Evolutionary conservation across 2,888 invertebrate genomes (phyloP), one percentile per base, ranked within the genome.

Genomic region (Lochmaea capreae): DNA sequence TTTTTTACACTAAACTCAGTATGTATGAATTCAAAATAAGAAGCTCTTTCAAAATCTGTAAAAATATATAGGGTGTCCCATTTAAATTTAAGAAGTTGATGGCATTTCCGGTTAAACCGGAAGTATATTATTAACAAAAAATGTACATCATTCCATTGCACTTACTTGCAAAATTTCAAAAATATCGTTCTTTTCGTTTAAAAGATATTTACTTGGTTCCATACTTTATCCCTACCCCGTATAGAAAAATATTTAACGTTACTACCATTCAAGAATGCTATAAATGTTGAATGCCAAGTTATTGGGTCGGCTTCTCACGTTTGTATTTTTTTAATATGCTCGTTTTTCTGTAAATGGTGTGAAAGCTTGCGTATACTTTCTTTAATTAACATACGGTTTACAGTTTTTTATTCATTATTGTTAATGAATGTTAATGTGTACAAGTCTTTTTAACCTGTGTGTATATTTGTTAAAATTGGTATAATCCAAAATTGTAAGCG

Each of bases 301-400:
- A 33, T 58, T 18, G 10, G 26, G 26, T 33, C 59, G 59, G 14
- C 59, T 26, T 49, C 65, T 65, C 65, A 49, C 14, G 65, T 26
- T 46, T 49, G 42, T 49, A 46, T 43, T n/a, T n/a, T n/a, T n/a
- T 16, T 14, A 22, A 14, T 9, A 59, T 59, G 14, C 33, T 10
- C 18, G 33, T 39, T 65, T 65, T 65, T 49, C 65, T 65, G 65
- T 65, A 65, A 65, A 65, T 65, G 65, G 65, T 22, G 65, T 65
- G 65, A 65, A 65, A 65, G 65, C 49, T 49, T 43, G 46, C 22
- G 43, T 22, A 22, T 65, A 49, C 65, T 65, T 65, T 65, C 65
- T 65, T 65, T 22, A 65, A 43, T 65, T 42, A 63, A 43, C 62
- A 63, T 63, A 42, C 4, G 18, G 42, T 63, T 63, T 43, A 1